Base-by-base conservation (phyloP, 2,888 invertebrate species). In the Bunonema sp. region DNA sequence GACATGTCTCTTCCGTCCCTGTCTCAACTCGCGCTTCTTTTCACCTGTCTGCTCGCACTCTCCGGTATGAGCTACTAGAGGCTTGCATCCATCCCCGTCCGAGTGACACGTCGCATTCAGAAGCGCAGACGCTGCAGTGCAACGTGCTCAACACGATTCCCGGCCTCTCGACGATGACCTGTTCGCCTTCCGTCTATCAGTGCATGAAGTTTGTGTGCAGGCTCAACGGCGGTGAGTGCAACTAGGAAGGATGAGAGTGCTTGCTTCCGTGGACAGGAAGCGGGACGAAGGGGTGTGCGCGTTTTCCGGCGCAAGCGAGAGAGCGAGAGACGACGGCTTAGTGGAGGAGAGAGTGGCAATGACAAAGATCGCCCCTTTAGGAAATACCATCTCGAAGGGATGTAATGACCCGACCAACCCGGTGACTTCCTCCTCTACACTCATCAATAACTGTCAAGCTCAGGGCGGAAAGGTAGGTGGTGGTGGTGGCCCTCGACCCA, bases 161-260 rank as follows among this genome's bases (percentile, higher is more conserved):
- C 26, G 30, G 38, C 20, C 22, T 39, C 18, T 21, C 45, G 12
- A 31, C 45, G 5, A 31, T 37, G 39, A 36, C 39, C 8, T 50
- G 50, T 30, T 39, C 43, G 7, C 28, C 35, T 1, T 23, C 35
- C 18, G 34, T 37, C 16, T 41, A 34, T 32, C 32, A 38, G 12
- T 50, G 50, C 39, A 42, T 43, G 42, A 50, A 50, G 34, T 49
- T 40, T 36, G 42, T 45, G 15, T 50, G 50, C 32, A 29, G 34
- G 2, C 41, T 38, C 5, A 34, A 30, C 8, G 40, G 40, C 34
- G 31, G 39, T 39, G 3, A 34, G 33, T 34, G 5, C 4, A n/a
- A n/a, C n/a, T n/a, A n/a, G n/a, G n/a, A n/a, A n/a, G n/a, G n/a
- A n/a, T n/a, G n/a, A n/a, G n/a, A n/a, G n/a, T n/a, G n/a, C n/a